Evolutionary conservation across 2,888 invertebrate genomes (phyloP).

Genomic region (Crocallis elinguaria): DNA sequence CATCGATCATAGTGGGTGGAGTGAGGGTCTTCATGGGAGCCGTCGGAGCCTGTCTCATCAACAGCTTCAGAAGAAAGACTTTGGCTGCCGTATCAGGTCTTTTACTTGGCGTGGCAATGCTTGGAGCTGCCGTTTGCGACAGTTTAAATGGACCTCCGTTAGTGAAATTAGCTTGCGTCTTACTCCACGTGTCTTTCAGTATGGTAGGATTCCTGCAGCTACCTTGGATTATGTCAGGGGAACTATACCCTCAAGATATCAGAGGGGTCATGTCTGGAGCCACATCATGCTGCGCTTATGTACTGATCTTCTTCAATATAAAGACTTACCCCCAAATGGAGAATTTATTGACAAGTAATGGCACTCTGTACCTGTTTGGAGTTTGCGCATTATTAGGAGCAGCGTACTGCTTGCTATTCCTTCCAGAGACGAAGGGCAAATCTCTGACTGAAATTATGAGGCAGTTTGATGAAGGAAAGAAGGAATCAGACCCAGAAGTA

Average conservation of each 20-base stretch:
- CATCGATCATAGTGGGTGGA: constrained; percentile 88
- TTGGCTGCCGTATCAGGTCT: constrained; percentile 87
- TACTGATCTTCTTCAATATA: constrained; percentile 88
- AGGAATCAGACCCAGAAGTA: constrained; percentile 64
- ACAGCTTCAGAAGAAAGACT: constrained; percentile 86
- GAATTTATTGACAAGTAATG: constrained; percentile 83
- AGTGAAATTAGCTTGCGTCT: constrained; percentile 84
- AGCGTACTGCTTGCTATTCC: constrained; percentile 84
- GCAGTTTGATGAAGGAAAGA: constrained; percentile 81
- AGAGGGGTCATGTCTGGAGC: constrained; percentile 89
- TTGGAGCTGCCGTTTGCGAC: constrained; percentile 86
- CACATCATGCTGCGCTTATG: constrained; percentile 88
- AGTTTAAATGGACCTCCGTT: constrained; percentile 81
- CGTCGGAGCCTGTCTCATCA: constrained; percentile 87
- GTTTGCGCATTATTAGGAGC: constrained; percentile 85
- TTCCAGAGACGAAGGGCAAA: constrained; percentile 89
- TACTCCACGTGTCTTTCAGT: constrained; percentile 88
- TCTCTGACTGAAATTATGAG: constrained; percentile 88
- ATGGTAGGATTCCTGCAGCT: constrained; percentile 90
- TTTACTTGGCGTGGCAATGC: constrained; percentile 87
- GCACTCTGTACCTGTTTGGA: constrained; percentile 87
- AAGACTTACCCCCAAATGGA: constrained; percentile 88
- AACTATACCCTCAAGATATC: constrained; percentile 88
- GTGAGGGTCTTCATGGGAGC: constrained; percentile 88
- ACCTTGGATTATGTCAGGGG: constrained; percentile 91